Conservation (phyloP, 2,113 vertebrate species). For the Aspidoscelis tigris region DNA sequence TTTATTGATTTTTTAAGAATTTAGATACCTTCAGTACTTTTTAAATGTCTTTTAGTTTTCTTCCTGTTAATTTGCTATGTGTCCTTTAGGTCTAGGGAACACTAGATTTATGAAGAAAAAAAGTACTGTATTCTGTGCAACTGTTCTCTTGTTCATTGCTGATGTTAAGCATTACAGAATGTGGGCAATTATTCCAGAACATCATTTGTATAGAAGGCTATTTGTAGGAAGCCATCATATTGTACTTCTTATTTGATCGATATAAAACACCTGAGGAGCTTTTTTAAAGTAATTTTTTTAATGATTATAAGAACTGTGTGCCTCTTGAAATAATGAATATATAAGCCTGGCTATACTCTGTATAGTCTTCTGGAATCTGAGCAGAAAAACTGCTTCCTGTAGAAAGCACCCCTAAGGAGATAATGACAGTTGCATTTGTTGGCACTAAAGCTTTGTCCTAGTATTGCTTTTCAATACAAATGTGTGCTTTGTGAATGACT, state of each 20-base stretch:
- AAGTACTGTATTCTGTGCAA: too few relatives aligned
- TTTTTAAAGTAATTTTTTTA: background rate
- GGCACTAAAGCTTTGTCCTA: background rate
- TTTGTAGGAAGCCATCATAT: background rate
- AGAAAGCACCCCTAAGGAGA: background rate
- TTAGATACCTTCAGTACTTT: too few relatives aligned
- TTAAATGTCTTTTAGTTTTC: too few relatives aligned
- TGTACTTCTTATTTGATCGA: background rate
- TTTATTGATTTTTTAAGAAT: too few relatives aligned
- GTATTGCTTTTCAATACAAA: background rate
- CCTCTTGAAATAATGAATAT: background rate
- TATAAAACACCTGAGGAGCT: background rate
- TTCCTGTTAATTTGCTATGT: too few relatives aligned
- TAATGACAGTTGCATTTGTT: background rate
- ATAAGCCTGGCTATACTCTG: fast-evolving
- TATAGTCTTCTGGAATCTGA: background rate
- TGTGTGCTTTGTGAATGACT: background rate
- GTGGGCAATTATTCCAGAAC: background rate
- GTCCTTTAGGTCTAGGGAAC: too few relatives aligned
- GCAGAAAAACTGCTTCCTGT: background rate
- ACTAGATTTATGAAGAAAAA: too few relatives aligned
- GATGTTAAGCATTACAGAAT: background rate
- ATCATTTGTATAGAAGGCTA: background rate
- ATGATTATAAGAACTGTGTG: background rate
- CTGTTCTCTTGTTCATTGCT: background rate